A percentile compares a stretch with the other conserved stretches of the same genome.
These are phyloP conservation scores for Machimus atricapillus DNA, from an alignment of 2,888 invertebrate species.

Conservation along the genomic window DNA sequence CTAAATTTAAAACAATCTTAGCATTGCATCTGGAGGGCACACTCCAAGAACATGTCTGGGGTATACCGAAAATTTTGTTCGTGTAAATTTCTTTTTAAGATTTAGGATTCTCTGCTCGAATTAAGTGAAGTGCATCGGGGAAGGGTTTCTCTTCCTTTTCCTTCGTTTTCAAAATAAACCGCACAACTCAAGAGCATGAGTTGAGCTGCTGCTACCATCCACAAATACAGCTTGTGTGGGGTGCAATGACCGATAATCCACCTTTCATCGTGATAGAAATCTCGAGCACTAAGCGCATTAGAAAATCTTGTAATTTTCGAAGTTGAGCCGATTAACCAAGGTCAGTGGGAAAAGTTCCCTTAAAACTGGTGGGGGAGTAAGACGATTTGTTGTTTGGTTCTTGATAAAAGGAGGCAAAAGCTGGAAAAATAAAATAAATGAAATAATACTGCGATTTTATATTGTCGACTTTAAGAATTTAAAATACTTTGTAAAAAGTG, in stretches of 20 bases:
- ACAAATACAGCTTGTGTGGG: background rate
- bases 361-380: background rate
- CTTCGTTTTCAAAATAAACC: background rate
- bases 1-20: background rate
- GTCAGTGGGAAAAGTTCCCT: background rate
- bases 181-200: background rate
- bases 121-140: background rate
- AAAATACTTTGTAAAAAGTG: no score
- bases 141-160: background rate
- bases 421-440: background rate
- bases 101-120: background rate
- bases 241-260: background rate
- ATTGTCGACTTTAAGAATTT: no score
- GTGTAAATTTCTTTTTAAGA: background rate
- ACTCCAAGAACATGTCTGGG: background rate
- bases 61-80: background rate
- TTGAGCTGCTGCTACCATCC: background rate
- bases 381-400: background rate
- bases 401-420: background rate
- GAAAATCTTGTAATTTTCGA: background rate
- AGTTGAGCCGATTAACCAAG: background rate
- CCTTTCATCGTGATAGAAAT: background rate
- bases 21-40: background rate
- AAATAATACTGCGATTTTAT: background rate
- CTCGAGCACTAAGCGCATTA: background rate